Conservation (phyloP, 2,113 vertebrate species). For the Brachionichthys hirsutus region DNA sequence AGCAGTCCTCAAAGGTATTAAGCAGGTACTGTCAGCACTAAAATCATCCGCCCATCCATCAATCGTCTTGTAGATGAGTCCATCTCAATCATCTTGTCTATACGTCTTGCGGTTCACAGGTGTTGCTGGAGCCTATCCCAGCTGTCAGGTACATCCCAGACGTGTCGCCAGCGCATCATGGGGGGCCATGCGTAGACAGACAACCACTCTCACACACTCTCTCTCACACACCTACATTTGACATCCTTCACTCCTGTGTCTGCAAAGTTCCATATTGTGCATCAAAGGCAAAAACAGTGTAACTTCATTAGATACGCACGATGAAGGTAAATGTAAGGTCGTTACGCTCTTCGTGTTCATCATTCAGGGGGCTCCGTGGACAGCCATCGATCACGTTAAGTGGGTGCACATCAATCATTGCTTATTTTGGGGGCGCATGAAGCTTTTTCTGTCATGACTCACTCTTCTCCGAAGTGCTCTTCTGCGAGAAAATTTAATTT, state of each 20-base stretch:
- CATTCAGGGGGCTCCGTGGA: constrained; percentile 11
- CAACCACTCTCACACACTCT: no score
- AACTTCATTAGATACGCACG: constrained; percentile 20
- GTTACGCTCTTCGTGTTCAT: constrained; percentile 30
- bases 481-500: constrained; percentile 54
- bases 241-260: neutral
- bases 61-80: no score
- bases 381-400: constrained; percentile 48
- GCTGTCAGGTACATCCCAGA: no score
- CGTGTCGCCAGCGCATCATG: no score
- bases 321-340: constrained; percentile 34
- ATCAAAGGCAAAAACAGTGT: neutral
- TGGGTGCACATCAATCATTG: constrained; percentile 47
- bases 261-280: neutral
- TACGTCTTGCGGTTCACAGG: no score
- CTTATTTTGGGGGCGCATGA: constrained; percentile 21
- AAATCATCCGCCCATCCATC: no score
- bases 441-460: constrained; percentile 41
- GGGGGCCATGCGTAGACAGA: no score
- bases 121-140: no score
- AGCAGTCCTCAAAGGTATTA: no score
- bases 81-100: no score
- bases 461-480: constrained; percentile 35
- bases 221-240: neutral
- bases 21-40: no score